Evolutionary conservation across 2,113 vertebrate genomes (phyloP).

Genomic region (Xenopus laevis): DNA sequence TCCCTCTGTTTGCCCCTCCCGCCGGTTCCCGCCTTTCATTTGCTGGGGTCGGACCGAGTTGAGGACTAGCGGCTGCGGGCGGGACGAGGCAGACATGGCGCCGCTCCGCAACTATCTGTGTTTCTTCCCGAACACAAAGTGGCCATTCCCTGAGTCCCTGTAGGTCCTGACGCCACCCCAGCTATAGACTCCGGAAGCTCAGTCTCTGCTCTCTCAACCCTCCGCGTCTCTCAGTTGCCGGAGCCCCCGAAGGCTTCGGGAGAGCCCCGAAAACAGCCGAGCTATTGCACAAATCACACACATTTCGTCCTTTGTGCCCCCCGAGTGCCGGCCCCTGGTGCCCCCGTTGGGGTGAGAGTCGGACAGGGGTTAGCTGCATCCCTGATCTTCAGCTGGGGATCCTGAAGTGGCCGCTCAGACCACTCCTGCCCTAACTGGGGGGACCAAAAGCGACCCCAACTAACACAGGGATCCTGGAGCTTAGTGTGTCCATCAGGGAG

Average conservation of each 20-base stretch:
- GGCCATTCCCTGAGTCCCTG: constrained; percentile 48
- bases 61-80: constrained; percentile 66
- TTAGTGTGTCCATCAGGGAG: constrained; percentile 52
- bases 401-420: constrained; percentile 34
- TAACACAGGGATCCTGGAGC: constrained; percentile 63
- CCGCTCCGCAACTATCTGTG: constrained; percentile 64
- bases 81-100: constrained; percentile 62
- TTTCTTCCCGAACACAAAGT: constrained; percentile 61
- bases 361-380: constrained; percentile 45
- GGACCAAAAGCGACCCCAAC: constrained; percentile 59
- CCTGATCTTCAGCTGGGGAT: constrained; percentile 45
- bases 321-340: constrained; percentile 46
- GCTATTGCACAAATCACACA: constrained; percentile 50
- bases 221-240: constrained; percentile 43
- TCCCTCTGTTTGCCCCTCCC: constrained; percentile 43
- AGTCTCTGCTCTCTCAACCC: constrained; percentile 46
- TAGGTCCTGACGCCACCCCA: constrained; percentile 42
- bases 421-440: constrained; percentile 35
- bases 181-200: constrained; percentile 14
- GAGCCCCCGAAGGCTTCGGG: constrained; percentile 42
- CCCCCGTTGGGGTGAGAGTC: background rate
- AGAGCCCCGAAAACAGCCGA: constrained; percentile 55
- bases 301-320: constrained; percentile 64
- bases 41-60: constrained; percentile 66
- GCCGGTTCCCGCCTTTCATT: constrained; percentile 61